Percentiles rank a stretch among this genome's conserved stretches.
These are phyloP conservation scores for Ips nitidus DNA, from an alignment of 1,140 invertebrate genomes.

Conservation along the genomic window DNA sequence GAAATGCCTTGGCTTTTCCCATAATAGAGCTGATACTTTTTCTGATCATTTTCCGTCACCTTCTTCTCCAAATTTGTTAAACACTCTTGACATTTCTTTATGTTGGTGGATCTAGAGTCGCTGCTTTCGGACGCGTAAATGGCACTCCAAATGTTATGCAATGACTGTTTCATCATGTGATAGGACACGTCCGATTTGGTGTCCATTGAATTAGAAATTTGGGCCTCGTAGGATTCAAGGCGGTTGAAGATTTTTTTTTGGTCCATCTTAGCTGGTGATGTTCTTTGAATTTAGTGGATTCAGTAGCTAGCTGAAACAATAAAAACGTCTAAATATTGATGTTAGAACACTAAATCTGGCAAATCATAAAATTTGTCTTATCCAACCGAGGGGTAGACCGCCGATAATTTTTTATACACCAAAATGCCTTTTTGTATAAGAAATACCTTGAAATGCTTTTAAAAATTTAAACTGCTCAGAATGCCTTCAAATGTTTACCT, in stretches of 20 bases:
- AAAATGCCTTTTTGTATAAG: too few relatives aligned
- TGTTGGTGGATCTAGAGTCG: constrained; percentile 26
- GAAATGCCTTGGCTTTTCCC: constrained; percentile 5
- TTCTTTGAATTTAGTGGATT: not conserved
- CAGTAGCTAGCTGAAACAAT: not conserved
- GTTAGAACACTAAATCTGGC: too few relatives aligned
- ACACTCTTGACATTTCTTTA: constrained; percentile 30
- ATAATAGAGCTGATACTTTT: constrained; percentile 30
- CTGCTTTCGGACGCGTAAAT: constrained; percentile 27
- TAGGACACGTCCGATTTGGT: constrained; percentile 32
- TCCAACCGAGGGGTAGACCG: too few relatives aligned
- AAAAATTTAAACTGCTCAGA: too few relatives aligned
- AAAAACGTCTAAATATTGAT: too few relatives aligned
- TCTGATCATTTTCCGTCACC: constrained; percentile 30
- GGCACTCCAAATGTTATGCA: constrained; percentile 32
- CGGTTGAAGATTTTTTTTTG: constrained; percentile 20
- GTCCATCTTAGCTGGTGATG: constrained; percentile 16
- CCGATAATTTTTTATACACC: too few relatives aligned
- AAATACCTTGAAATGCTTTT: too few relatives aligned
- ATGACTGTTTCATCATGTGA: constrained; percentile 33
- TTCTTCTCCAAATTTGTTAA: constrained; percentile 26
- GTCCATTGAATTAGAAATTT: constrained; percentile 21
- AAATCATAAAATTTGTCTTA: too few relatives aligned
- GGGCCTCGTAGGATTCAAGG: constrained; percentile 31
- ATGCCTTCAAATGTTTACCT: too few relatives aligned